Evolutionary conservation across 2,113 vertebrate species (phyloP), one percentile per base, ranked within the genome.

Genomic region (Rynchops niger): DNA sequence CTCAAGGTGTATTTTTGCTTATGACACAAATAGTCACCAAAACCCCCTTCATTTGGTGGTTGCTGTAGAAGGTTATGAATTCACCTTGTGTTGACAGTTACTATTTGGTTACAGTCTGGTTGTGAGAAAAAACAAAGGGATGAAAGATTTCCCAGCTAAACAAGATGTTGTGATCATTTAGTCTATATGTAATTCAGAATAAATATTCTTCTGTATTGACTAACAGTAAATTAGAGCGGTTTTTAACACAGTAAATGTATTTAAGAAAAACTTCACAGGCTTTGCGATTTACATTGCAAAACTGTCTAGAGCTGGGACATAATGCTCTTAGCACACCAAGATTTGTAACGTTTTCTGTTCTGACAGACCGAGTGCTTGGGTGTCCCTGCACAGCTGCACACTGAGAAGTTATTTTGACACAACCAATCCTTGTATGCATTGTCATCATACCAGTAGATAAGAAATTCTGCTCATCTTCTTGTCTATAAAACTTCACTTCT

Each of bases 51-150:
- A 16, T 85, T 67, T 76, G 7, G 9, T 36, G 5, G 15, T 32
- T 59, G 2, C 15, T 74, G 5, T 13, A 34, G 36, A 62, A 61
- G 15, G 15, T 50, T 42, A 49, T 59, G 27, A 62, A 62, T 70
- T 36, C 38, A 47, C 16, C 10, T 42, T 71, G 29, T 78, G 6
- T 21, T 74, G 30, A 21, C 5, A 34, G n/a, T 55, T 5, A 1
- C 19, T 58, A 5, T 45, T 40, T 77, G 20, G 6, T 47, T 85
- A 26, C 12, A 69, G 23, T 8, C 26, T 49, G 18, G 20, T 50
- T 16, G 32, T 9, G 12, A 78, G 22, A 0, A 1, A 71, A 81
- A 86, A 86, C 29, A 4, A 34, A 2, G 21, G 0, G 0, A 14
- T 55, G 30, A 82, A 88, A 83, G 5, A 9, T 69, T 72, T 92